These are phyloP conservation scores for Stenchaetothrips biformis DNA, from an alignment of 2,888 invertebrate species.

Conservation along the genomic window DNA sequence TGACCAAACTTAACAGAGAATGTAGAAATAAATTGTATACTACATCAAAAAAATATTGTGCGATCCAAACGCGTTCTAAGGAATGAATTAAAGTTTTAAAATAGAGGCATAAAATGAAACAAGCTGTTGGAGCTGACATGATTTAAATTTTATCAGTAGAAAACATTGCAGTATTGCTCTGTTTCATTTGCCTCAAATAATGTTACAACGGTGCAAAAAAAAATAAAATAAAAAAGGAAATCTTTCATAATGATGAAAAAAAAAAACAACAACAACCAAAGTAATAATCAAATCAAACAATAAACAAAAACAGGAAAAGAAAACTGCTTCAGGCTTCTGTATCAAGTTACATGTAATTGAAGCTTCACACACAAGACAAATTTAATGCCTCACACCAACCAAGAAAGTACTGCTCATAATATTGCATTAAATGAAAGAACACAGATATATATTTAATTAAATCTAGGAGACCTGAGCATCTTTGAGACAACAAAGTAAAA, in stretches of 20 bases:
- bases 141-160: slow-evolving; percentile 6
- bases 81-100: slow-evolving; percentile 34
- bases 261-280: slow-evolving; percentile 31
- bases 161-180: neutral
- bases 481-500: too few species aligned
- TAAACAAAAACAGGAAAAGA: slow-evolving; percentile 38
- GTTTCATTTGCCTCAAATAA: slow-evolving; percentile 3
- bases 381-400: neutral
- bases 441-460: neutral
- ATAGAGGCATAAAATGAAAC: slow-evolving; percentile 13
- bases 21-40: slow-evolving; percentile 20
- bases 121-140: neutral
- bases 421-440: neutral
- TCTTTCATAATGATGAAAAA: slow-evolving; percentile 35
- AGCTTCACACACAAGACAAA: neutral
- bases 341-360: slow-evolving; percentile 31
- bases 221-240: slow-evolving; percentile 28
- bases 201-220: neutral
- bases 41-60: slow-evolving; percentile 28
- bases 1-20: neutral
- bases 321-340: slow-evolving; percentile 38
- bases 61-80: slow-evolving; percentile 18
- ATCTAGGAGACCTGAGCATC: neutral
- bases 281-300: slow-evolving; percentile 38
- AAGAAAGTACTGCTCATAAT: neutral